Conservation (phyloP, 1,140 invertebrate genomes). For the Caenorhabditis brenneri region DNA sequence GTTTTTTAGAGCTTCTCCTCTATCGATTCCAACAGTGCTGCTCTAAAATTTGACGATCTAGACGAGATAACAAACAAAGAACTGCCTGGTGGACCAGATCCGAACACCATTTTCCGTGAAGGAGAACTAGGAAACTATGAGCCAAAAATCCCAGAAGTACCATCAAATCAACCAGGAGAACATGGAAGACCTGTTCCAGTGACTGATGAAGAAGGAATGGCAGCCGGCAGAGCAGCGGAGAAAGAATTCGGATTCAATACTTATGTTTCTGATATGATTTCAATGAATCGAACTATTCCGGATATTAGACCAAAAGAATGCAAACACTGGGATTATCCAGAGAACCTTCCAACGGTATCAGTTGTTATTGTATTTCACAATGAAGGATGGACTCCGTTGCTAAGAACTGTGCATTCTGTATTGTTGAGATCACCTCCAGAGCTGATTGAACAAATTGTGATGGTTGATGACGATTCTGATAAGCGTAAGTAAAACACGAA, state of each 20-base stretch:
- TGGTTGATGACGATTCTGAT: constrained; percentile 96
- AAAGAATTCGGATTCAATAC: constrained; percentile 69
- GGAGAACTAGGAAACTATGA: constrained; percentile 66
- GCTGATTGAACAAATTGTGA: constrained; percentile 89
- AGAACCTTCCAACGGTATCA: constrained; percentile 84
- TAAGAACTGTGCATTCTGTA: constrained; percentile 94
- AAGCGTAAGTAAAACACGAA: constrained; percentile 84
- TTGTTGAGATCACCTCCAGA: constrained; percentile 88
- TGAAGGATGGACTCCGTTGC: constrained; percentile 83
- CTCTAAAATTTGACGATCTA: constrained; percentile 9
- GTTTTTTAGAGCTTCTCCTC: neutral
- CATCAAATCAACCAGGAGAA: constrained; percentile 64
- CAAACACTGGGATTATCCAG: constrained; percentile 93
- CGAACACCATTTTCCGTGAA: constrained; percentile 61
- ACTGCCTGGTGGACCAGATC: constrained; percentile 63
- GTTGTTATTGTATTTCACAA: constrained; percentile 99
- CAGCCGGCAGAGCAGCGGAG: constrained; percentile 58
- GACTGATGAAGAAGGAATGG: constrained; percentile 53
- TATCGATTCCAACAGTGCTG: neutral
- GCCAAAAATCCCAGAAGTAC: constrained; percentile 53
- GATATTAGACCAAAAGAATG: constrained; percentile 81
- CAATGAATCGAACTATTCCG: constrained; percentile 85
- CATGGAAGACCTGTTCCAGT: constrained; percentile 61
- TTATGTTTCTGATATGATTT: constrained; percentile 84
- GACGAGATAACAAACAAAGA: constrained; percentile 37